Evolutionary conservation across 2,797 vertebrate species (phyloP), one percentile per base, ranked within the genome.

Genomic region (Sparus aurata): DNA sequence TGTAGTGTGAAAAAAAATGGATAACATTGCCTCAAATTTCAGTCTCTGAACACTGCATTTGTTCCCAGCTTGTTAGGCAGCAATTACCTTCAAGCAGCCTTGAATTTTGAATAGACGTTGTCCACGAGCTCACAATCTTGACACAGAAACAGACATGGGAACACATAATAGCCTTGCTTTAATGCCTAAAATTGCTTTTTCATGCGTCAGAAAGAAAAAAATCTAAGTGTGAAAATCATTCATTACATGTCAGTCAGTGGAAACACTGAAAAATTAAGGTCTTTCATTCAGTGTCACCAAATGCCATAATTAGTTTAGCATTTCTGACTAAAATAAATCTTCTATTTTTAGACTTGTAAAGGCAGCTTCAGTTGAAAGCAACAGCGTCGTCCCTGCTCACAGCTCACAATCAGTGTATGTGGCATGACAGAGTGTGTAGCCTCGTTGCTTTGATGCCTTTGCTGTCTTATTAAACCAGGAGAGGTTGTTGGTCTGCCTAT

Each of bases 381-480:
- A 75, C 41, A 30, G 4, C 58, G 53, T 53, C 2, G 1, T 46
- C 54, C 75, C 25, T 2, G 0, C 76, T 83, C 41, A 75, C 61
- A 64, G 66, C 77, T 78, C 65, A 66, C 30, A 59, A 73, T 79
- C 60, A 73, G 58, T 38, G 27, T 3, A 49, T 72, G 43, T 71
- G 27, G 13, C n/a, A 50, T 73, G 57, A 54, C 2, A 1, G 60
- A 53, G 68, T 75, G 81, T 74, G 62, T 58, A 38, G 77, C 60
- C 52, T 68, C 34, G 22, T 69, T 27, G 60, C 76, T 82, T 86
- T 87, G 82, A 89, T 88, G 78, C 70, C 63, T 81, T 79, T 72
- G 67, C 64, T 79, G 68, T 86, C 67, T 74, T 81, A 67, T 73
- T 82, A 74, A 61, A 61, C 76, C 73, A 30, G 65, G 27, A 76